Percentiles rank a stretch among this genome's conserved stretches.
Conservation (phyloP, 2,888 invertebrate species). For the Chrysolina haemoptera region DNA sequence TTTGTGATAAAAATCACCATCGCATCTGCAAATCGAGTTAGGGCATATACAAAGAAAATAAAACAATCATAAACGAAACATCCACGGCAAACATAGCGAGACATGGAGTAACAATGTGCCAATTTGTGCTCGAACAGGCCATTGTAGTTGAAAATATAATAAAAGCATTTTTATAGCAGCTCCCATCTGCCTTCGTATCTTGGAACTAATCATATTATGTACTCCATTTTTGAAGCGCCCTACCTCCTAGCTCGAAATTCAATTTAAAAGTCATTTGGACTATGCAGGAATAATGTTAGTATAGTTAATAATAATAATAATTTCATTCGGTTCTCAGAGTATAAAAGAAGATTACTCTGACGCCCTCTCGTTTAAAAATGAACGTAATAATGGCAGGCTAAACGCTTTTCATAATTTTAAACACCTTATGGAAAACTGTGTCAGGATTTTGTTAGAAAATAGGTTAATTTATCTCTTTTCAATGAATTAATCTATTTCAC, state of each 20-base stretch:
- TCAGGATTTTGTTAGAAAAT: not conserved
- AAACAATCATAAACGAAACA: slow-evolving; percentile 59
- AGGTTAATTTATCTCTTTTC: not conserved
- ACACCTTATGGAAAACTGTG: slow-evolving; percentile 55
- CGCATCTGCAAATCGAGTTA: slow-evolving; percentile 61
- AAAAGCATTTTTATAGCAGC: slow-evolving; percentile 69
- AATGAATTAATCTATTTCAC: not conserved
- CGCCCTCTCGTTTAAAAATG: slow-evolving; percentile 59
- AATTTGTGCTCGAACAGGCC: slow-evolving; percentile 66
- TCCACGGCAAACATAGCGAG: slow-evolving; percentile 47
- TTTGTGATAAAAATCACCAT: slow-evolving; percentile 63
- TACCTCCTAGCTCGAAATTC: slow-evolving; percentile 72
- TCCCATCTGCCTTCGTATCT: slow-evolving; percentile 70
- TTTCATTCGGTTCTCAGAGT: slow-evolving; percentile 68
- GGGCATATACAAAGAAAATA: slow-evolving; percentile 61
- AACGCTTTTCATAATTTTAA: slow-evolving; percentile 63
- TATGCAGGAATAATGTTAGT: slow-evolving; percentile 70
- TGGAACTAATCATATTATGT: slow-evolving; percentile 77
- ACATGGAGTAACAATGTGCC: slow-evolving; percentile 65
- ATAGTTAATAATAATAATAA: slow-evolving; percentile 71
- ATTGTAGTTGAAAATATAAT: slow-evolving; percentile 67
- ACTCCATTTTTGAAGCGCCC: slow-evolving; percentile 77
- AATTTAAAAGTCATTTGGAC: slow-evolving; percentile 81
- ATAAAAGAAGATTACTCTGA: slow-evolving; percentile 63
- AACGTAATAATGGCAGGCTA: slow-evolving; percentile 55